A percentile compares a stretch with the other conserved stretches of the same genome.
Conservation (phyloP, 2,113 vertebrate genomes). For the Pterocles orientalis region DNA sequence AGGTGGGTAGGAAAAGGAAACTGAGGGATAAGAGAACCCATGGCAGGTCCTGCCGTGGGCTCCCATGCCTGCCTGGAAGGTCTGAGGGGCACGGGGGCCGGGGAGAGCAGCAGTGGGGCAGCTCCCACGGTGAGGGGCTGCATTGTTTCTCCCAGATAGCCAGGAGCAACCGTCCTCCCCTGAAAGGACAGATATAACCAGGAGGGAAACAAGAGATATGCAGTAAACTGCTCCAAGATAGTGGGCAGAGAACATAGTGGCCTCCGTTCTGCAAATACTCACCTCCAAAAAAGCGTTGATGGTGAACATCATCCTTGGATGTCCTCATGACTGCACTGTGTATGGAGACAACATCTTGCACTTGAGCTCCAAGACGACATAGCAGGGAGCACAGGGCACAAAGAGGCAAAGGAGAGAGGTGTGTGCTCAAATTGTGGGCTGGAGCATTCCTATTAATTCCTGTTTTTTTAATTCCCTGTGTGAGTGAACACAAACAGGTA, state of each 20-base stretch:
- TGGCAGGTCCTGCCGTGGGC: neutral
- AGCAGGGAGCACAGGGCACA: neutral
- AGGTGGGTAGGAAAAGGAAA: neutral
- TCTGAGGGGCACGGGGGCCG: neutral
- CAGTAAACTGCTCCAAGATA: neutral
- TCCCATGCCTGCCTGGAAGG: neutral
- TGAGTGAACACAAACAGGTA: neutral
- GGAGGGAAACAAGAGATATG: neutral
- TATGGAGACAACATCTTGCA: neutral
- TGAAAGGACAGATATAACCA: neutral
- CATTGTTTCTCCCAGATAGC: neutral
- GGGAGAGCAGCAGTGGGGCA: neutral
- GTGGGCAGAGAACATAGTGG: neutral
- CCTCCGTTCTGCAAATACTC: neutral
- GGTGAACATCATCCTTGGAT: neutral
- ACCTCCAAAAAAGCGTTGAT: neutral
- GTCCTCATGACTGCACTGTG: neutral
- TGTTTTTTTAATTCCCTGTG: neutral
- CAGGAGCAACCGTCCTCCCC: neutral
- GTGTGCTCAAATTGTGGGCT: rapidly evolving
- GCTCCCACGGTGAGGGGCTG: neutral
- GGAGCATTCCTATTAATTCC: neutral
- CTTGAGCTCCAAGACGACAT: neutral
- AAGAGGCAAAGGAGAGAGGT: neutral
- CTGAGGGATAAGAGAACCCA: neutral